Evolutionary conservation across 2,113 vertebrate species (phyloP).

Genomic region (Ailuropoda melanoleuca): DNA sequence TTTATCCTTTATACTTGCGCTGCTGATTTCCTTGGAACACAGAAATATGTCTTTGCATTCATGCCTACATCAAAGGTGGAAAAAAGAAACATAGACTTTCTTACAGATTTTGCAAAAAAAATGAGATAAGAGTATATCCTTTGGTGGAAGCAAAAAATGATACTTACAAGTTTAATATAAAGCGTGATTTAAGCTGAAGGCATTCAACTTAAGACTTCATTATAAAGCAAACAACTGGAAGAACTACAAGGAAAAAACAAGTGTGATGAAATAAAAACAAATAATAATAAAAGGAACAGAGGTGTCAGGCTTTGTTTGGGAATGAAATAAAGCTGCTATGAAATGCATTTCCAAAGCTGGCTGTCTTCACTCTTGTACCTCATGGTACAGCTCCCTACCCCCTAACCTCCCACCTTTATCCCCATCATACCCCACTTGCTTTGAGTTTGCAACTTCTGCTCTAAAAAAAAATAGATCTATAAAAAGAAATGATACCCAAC

Average conservation of each 20-base stretch:
- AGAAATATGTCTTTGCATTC: neutral
- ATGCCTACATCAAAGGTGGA: neutral
- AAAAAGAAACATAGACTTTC: neutral
- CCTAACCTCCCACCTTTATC: neutral
- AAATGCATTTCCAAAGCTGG: neutral
- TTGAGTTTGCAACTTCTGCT: neutral
- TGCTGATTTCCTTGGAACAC: neutral
- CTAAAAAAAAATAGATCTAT: neutral
- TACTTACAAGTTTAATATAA: neutral
- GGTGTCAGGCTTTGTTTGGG: neutral
- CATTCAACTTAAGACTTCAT: neutral
- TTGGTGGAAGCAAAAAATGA: neutral
- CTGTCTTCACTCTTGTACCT: neutral
- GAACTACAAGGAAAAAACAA: neutral
- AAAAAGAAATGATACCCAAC: neutral
- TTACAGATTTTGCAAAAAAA: neutral
- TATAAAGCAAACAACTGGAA: neutral
- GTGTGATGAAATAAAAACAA: neutral
- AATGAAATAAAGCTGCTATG: neutral
- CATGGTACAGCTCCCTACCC: neutral
- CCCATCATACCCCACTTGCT: neutral
- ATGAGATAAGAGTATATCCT: neutral
- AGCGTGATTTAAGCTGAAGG: neutral
- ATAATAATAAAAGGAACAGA: neutral
- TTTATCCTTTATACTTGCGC: neutral